phyloP scores from a whole-genome alignment of 2,888 invertebrate genomes.

The Pseudanteris insignis region DNA sequence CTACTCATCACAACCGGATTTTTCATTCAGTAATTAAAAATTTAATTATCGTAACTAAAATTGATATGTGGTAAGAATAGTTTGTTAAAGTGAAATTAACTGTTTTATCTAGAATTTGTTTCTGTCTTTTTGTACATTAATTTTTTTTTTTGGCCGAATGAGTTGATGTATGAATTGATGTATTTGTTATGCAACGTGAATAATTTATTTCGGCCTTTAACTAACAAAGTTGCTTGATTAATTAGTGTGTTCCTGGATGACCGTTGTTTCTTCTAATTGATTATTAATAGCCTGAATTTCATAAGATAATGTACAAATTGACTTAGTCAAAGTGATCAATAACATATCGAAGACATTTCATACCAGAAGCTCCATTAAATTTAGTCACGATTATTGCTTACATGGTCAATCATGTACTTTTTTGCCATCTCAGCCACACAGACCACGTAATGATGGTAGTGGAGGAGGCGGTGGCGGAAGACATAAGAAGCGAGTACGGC shows the following conservation, averaged over 20 bases:
- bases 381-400: neutral
- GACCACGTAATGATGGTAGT: slow-evolving; percentile 70
- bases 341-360: slow-evolving; percentile 25
- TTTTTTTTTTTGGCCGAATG: too few relatives aligned
- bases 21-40: too few relatives aligned
- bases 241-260: slow-evolving; percentile 28
- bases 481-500: slow-evolving; percentile 82
- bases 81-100: too few relatives aligned
- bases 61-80: too few relatives aligned
- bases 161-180: too few relatives aligned
- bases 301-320: neutral
- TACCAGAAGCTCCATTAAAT: slow-evolving; percentile 14
- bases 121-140: too few relatives aligned
- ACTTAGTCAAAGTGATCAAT: neutral
- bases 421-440: slow-evolving; percentile 68
- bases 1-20: too few relatives aligned
- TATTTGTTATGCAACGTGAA: too few relatives aligned
- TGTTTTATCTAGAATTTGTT: too few relatives aligned
- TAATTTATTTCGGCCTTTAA: too few relatives aligned
- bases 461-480: slow-evolving; percentile 70
- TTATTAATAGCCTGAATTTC: slow-evolving; percentile 23
- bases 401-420: slow-evolving; percentile 2
- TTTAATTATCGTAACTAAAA: too few relatives aligned
- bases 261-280: slow-evolving; percentile 33
- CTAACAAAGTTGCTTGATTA: slow-evolving; percentile 16